Evolutionary conservation across 1,140 invertebrate genomes (phyloP).

Genomic region (Rhysida immarginata): DNA sequence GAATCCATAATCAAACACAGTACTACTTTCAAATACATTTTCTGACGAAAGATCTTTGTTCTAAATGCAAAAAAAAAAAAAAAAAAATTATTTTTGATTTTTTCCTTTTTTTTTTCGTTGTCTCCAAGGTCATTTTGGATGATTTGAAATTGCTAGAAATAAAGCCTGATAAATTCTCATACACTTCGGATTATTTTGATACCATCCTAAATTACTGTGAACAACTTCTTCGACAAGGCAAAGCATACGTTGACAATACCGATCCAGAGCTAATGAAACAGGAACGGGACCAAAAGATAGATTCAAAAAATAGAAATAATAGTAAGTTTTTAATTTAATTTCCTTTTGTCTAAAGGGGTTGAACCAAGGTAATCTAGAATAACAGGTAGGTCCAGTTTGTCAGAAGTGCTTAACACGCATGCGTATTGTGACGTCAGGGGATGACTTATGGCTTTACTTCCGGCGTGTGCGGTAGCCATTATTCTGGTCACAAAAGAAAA

Average conservation of each 20-base stretch:
- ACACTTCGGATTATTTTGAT: conserved; percentile 96
- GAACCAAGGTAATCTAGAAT: too few relatives aligned
- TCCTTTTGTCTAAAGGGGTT: too few relatives aligned
- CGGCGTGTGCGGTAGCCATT: too few relatives aligned
- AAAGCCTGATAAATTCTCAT: conserved; percentile 81
- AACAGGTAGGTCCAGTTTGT: too few relatives aligned
- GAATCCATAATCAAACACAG: too few relatives aligned
- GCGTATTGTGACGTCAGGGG: too few relatives aligned
- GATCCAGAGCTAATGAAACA: conserved; percentile 86
- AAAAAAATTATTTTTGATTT: conserved; percentile 1
- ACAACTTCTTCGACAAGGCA: conserved; percentile 65
- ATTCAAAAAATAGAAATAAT: conserved; percentile 74
- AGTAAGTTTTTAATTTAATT: conserved; percentile 41
- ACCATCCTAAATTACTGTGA: conserved; percentile 76
- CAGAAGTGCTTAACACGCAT: too few relatives aligned
- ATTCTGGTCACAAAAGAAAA: too few relatives aligned
- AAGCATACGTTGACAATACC: conserved; percentile 95
- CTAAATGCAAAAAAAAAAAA: neutral
- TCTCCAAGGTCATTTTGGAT: conserved; percentile 71
- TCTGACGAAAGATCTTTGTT: too few relatives aligned
- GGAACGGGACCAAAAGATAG: conserved; percentile 74
- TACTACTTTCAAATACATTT: too few relatives aligned
- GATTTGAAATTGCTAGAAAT: conserved; percentile 84
- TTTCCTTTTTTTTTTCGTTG: conserved; percentile 1
- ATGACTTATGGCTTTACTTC: too few relatives aligned